These are phyloP conservation scores for Cheilosia soror DNA, from an alignment of 2,888 invertebrate genomes.

Conservation along the genomic window DNA sequence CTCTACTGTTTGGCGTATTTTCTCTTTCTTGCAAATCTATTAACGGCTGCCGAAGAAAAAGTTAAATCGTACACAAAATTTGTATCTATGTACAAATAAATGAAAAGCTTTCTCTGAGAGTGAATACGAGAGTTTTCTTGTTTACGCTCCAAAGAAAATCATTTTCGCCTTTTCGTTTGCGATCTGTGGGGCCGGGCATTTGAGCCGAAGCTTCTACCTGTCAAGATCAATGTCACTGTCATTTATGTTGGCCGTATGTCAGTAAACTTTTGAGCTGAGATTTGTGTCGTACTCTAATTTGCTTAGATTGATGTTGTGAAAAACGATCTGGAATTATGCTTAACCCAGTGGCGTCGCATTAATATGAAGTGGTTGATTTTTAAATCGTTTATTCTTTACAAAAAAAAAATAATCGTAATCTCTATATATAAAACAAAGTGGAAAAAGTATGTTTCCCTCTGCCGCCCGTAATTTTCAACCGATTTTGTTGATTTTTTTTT, in stretches of 20 bases:
- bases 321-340: neutral
- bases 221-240: conserved; percentile 55
- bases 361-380: too few relatives aligned
- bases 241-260: conserved; percentile 18
- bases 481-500: too few relatives aligned
- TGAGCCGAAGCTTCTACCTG: neutral
- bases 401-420: too few relatives aligned
- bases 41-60: neutral
- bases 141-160: conserved; percentile 11
- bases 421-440: too few relatives aligned
- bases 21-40: conserved; percentile 43
- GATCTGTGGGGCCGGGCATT: neutral
- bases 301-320: neutral
- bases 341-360: neutral
- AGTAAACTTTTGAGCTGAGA: conserved; percentile 7
- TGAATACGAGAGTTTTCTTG: conserved; percentile 17
- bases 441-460: too few relatives aligned
- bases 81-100: neutral
- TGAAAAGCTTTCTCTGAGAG: conserved; percentile 43
- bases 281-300: neutral
- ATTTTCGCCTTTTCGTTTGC: neutral
- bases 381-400: too few relatives aligned
- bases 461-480: too few relatives aligned
- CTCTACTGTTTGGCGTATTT: conserved; percentile 36
- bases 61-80: neutral